A percentile compares a stretch with the other conserved stretches of the same genome.
Evolutionary conservation across 2,113 vertebrate genomes (phyloP).

Genomic region (Cariama cristata): DNA sequence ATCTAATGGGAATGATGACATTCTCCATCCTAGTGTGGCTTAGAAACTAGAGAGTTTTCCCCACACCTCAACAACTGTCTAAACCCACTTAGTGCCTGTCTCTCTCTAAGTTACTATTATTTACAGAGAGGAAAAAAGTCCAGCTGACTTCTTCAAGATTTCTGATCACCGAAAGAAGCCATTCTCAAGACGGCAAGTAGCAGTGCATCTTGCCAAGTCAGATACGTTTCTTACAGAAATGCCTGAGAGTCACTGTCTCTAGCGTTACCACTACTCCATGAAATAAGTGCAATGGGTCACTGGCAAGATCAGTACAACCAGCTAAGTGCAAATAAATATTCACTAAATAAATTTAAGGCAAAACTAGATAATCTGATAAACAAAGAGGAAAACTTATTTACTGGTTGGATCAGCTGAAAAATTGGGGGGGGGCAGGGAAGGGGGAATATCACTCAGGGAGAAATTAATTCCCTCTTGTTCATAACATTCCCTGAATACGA

Average conservation of each 20-base stretch:
- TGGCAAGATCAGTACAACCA: not conserved
- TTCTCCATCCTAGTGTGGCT: not conserved
- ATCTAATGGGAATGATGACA: not conserved
- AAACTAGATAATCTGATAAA: not conserved
- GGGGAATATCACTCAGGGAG: not conserved
- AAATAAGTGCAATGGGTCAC: not conserved
- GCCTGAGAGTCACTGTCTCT: not conserved
- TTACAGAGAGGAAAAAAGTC: not conserved
- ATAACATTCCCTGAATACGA: not conserved
- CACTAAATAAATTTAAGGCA: not conserved
- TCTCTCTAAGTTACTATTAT: not conserved
- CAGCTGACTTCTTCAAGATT: not conserved
- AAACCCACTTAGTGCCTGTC: not conserved
- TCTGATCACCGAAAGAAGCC: not conserved
- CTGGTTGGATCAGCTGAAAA: not conserved
- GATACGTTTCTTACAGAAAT: not conserved
- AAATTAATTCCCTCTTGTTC: not conserved
- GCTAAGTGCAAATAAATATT: not conserved
- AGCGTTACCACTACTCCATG: not conserved
- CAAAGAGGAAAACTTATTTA: not conserved
- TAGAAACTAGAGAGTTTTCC: not conserved
- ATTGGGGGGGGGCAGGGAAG: fast-evolving
- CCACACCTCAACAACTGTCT: not conserved
- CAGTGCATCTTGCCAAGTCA: not conserved
- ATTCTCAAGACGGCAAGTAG: not conserved